These are phyloP conservation scores for Actinostola sp. DNA, from an alignment of 92 coral and sea anemone species.

Conservation along the genomic window DNA sequence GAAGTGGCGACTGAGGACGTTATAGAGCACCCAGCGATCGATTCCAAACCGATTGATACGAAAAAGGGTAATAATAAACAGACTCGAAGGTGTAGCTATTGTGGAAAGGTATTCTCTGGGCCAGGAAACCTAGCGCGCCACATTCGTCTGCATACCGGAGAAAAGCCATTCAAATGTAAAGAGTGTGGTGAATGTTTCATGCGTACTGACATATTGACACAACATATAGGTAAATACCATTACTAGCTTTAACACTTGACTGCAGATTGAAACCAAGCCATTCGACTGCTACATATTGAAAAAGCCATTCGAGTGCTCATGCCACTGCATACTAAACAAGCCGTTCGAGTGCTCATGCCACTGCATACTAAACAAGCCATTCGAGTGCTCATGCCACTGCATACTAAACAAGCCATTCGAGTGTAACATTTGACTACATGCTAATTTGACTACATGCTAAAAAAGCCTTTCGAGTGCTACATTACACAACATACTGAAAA, in stretches of 20 bases:
- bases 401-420: neutral
- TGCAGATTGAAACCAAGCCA: neutral
- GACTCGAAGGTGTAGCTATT: constrained; percentile 68
- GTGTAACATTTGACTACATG: too few species aligned
- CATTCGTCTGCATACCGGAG: constrained; percentile 95
- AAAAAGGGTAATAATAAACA: constrained; percentile 6
- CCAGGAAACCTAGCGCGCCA: constrained; percentile 95
- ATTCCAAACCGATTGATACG: neutral
- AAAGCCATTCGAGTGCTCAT: neutral
- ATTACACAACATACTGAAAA: neutral
- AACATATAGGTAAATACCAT: constrained; percentile 18
- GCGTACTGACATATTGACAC: constrained; percentile 67
- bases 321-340: too few species aligned
- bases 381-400: neutral
- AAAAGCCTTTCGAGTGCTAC: neutral
- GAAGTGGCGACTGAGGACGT: constrained; percentile 2
- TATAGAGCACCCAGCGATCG: neutral
- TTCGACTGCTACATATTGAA: neutral
- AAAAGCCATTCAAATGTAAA: constrained; percentile 88
- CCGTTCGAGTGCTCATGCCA: neutral
- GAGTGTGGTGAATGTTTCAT: constrained; percentile 86
- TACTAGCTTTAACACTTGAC: neutral
- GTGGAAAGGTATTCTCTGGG: constrained; percentile 84
- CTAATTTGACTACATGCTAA: too few species aligned
- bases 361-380: neutral